Conservation (phyloP, 2,113 vertebrate genomes). For the Hystrix brachyura region DNA sequence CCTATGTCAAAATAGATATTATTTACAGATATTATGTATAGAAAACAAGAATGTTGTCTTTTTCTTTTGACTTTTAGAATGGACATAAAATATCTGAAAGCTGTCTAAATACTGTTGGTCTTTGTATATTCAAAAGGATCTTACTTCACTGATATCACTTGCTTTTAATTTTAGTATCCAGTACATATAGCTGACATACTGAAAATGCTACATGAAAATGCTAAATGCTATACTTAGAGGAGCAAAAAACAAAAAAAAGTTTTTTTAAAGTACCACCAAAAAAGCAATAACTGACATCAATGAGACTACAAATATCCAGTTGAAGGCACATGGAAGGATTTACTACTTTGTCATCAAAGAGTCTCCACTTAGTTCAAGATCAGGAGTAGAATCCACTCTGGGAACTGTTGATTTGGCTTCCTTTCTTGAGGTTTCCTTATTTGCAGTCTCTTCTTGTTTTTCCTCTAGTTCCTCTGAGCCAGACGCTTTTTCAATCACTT, state of each 20-base stretch:
- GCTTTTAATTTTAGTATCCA: slow-evolving; percentile 80
- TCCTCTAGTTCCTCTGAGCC: slow-evolving; percentile 81
- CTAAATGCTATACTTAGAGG: slow-evolving; percentile 74
- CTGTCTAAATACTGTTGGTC: slow-evolving; percentile 75
- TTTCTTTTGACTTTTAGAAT: slow-evolving; percentile 77
- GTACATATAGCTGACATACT: slow-evolving; percentile 79
- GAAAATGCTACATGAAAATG: slow-evolving; percentile 84
- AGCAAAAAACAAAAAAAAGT: slow-evolving; percentile 69
- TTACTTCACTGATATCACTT: slow-evolving; percentile 78
- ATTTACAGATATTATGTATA: slow-evolving; percentile 73
- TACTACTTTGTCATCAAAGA: slow-evolving; percentile 93
- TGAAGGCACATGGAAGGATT: slow-evolving; percentile 88
- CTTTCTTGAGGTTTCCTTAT: slow-evolving; percentile 79
- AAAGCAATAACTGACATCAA: slow-evolving; percentile 87
- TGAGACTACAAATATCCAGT: slow-evolving; percentile 87
- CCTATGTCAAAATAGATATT: slow-evolving; percentile 82
- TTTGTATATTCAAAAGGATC: slow-evolving; percentile 82
- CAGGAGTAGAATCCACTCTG: slow-evolving; percentile 78
- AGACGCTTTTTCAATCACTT: slow-evolving; percentile 74
- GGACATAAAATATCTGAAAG: slow-evolving; percentile 75
- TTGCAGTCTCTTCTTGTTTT: slow-evolving; percentile 82
- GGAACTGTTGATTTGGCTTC: slow-evolving; percentile 80
- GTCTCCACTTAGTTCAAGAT: slow-evolving; percentile 90
- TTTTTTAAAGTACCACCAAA: slow-evolving; percentile 83
- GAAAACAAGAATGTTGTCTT: slow-evolving; percentile 78